Evolutionary conservation across 2,888 invertebrate species (phyloP), one percentile per base, ranked within the genome.

Genomic region (Itoplectis maculator): DNA sequence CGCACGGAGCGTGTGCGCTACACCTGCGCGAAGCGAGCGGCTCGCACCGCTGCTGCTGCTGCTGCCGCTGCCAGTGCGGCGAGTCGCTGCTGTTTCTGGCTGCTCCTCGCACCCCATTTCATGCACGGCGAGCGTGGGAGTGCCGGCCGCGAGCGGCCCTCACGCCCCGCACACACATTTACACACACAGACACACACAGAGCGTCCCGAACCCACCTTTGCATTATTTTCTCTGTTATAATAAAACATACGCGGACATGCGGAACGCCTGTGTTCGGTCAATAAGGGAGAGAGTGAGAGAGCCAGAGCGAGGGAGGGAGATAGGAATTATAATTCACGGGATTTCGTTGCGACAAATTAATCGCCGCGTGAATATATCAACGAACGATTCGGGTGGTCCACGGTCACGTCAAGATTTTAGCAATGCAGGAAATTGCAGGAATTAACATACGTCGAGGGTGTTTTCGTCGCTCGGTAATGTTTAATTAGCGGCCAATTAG

Each of bases 91-190:
- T 69, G 79, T 69, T 68, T 78, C 74, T 77, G 63, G 86, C 86
- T 88, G 89, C 89, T 89, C 86, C 90, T 90, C 88, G 90, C 89
- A 90, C 91, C 91, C 91, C 86, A 88, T 89, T 90, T 90, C 89
- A 89, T 88, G 89, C 88, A 89, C 90, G 86, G 86, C 86, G 90
- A 91, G 91, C 91, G 91, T 91, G 91, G 91, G 91, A 91, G 91
- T 91, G 90, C 89, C 87, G 84, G 87, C 87, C 87, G 86, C 81
- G 86, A 87, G 82, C 84, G 89, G 91, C 89, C 91, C 91, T 91
- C 91, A 91, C 90, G 90, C 87, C 87, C 83, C 81, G 69, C 68
- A 49, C 68, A 65, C 65, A 63, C n/a, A n/a, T n/a, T n/a, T n/a
- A n/a, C n/a, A n/a, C n/a, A n/a, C n/a, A n/a, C n/a, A n/a, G n/a